Conservation (phyloP, 2,113 vertebrate genomes). For the Aphelocoma coerulescens region DNA sequence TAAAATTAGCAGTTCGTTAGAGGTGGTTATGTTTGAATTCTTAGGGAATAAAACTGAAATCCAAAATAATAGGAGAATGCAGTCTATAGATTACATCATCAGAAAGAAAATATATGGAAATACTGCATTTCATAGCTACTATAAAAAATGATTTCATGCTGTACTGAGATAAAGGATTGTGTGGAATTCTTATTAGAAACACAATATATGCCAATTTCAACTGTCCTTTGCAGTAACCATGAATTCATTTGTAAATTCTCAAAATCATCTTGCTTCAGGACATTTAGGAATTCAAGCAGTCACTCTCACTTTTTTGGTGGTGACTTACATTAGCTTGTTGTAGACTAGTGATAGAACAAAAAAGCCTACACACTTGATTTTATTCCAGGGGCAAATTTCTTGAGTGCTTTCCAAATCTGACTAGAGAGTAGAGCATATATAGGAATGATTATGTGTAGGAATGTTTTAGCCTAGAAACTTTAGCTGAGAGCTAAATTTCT, state of each 20-base stretch:
- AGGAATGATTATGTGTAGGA: neutral
- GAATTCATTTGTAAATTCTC: neutral
- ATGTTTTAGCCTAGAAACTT: neutral
- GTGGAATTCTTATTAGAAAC: neutral
- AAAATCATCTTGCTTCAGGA: neutral
- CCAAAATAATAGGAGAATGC: neutral
- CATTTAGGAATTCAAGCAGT: neutral
- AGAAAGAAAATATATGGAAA: neutral
- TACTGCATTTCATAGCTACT: neutral
- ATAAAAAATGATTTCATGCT: neutral
- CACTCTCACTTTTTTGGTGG: neutral
- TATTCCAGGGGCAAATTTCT: neutral
- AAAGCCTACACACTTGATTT: neutral
- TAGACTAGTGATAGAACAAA: neutral
- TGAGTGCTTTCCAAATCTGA: neutral
- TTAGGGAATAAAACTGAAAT: neutral
- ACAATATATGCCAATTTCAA: neutral
- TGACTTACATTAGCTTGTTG: neutral
- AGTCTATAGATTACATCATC: neutral
- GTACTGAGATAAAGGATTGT: neutral
- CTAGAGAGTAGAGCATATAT: neutral
- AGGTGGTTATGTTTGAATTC: neutral
- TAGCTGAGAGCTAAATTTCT: neutral
- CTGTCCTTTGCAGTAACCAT: neutral
- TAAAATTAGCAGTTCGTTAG: neutral